phyloP scores from a whole-genome alignment of 2,113 vertebrate species.

The Psittacus erithacus region DNA sequence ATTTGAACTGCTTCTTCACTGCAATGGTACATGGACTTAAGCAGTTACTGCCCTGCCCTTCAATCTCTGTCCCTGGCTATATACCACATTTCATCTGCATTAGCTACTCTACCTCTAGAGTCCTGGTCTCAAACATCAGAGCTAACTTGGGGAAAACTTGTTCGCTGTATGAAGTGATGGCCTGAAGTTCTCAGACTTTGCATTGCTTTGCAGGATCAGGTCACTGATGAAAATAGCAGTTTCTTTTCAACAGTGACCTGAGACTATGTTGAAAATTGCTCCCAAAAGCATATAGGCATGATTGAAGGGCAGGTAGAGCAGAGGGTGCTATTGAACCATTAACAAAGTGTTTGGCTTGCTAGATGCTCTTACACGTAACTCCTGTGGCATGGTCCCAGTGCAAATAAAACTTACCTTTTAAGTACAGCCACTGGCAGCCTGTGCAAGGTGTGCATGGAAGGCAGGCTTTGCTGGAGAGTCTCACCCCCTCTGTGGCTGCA shows the following conservation, averaged over 20 bases:
- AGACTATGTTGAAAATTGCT: not conserved
- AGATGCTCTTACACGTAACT: not conserved
- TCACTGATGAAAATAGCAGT: not conserved
- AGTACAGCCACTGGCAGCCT: not conserved
- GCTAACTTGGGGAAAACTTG: not conserved
- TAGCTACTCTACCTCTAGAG: not conserved
- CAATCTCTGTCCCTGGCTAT: not conserved
- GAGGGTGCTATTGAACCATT: not conserved
- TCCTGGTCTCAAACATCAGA: not conserved
- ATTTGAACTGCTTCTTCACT: not conserved
- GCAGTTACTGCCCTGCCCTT: not conserved
- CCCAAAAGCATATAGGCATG: fast-evolving
- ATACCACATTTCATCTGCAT: fast-evolving
- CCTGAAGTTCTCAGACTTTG: not conserved
- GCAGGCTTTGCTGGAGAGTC: not conserved
- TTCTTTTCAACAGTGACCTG: not conserved
- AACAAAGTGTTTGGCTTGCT: not conserved
- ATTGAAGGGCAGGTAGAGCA: not conserved
- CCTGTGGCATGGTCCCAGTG: fast-evolving
- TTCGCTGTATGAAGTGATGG: not conserved
- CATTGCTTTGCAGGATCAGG: not conserved
- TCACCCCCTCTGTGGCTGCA: fast-evolving
- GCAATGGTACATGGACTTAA: not conserved
- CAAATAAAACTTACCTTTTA: not conserved
- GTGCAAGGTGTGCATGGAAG: fast-evolving